Conservation (phyloP, 92 coral and sea anemone species). For the Desmophyllum pertusum region DNA sequence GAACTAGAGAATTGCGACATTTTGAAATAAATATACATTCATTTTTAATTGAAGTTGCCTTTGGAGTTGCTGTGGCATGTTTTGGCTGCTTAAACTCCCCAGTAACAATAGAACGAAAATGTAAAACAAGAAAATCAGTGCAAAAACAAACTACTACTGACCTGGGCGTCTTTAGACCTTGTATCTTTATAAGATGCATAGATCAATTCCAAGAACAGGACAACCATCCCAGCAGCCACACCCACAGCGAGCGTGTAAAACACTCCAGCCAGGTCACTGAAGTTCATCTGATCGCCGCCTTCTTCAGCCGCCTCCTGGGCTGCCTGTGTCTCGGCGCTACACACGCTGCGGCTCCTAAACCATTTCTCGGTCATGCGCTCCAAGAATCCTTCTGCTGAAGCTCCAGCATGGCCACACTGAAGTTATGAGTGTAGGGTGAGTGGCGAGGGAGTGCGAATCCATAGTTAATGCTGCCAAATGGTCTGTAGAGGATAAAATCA, state of each 20-base stretch:
- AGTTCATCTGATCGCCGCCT: constrained; percentile 79
- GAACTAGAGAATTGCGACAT: no score
- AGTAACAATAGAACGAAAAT: neutral
- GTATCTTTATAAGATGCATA: constrained; percentile 80
- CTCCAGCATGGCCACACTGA: constrained; percentile 84
- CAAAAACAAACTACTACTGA: constrained; percentile 5
- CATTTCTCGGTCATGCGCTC: constrained; percentile 80
- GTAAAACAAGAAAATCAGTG: neutral
- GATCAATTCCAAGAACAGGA: constrained; percentile 69
- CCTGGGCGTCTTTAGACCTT: constrained; percentile 69
- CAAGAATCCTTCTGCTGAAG: constrained; percentile 82
- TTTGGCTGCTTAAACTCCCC: no score
- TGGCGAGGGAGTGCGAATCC: constrained; percentile 82
- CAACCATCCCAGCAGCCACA: constrained; percentile 61
- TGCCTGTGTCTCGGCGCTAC: constrained; percentile 82
- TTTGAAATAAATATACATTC: no score
- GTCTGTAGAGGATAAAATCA: constrained; percentile 32
- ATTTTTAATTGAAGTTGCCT: no score
- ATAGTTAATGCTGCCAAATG: constrained; percentile 80
- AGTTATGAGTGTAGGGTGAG: constrained; percentile 86
- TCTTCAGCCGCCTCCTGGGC: constrained; percentile 72
- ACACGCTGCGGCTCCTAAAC: constrained; percentile 82
- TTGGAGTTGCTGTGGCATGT: no score
- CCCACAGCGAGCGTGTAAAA: constrained; percentile 75
- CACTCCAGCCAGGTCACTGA: constrained; percentile 83